phyloP scores from a whole-genome alignment of 2,113 vertebrate genomes.

The Caranx ignobilis region DNA sequence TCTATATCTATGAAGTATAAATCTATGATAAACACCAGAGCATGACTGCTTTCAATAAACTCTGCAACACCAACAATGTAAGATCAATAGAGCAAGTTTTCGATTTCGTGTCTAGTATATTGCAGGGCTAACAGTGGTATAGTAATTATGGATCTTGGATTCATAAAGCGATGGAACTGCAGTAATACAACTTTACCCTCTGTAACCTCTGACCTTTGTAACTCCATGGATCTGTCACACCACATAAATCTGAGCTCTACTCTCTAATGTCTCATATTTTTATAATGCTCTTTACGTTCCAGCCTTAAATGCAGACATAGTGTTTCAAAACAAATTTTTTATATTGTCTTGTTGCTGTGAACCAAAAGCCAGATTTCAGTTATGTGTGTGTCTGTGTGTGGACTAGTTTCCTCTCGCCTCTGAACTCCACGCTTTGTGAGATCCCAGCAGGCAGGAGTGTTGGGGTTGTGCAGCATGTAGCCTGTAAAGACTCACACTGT shows the following conservation, averaged over 20 bases:
- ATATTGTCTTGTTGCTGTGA: background rate
- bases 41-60: too few relatives aligned
- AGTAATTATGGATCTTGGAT: background rate
- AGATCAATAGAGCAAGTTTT: background rate
- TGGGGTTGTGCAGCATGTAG: conserved; percentile 53
- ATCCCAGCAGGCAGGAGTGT: conserved; percentile 54
- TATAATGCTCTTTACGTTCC: background rate
- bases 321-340: background rate
- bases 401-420: conserved; percentile 40
- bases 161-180: background rate
- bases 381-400: background rate
- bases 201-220: background rate
- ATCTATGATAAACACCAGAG: background rate
- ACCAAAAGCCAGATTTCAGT: conserved; percentile 36
- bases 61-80: background rate
- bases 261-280: background rate
- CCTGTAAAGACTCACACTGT: conserved; percentile 65
- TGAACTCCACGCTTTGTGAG: conserved; percentile 48
- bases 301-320: background rate
- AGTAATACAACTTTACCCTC: background rate
- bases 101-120: background rate
- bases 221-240: background rate
- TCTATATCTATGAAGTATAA: background rate
- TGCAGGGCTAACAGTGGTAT: background rate
- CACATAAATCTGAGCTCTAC: background rate